These are phyloP conservation scores for Lymantria dispar DNA, from an alignment of 2,888 invertebrate species.

Conservation along the genomic window DNA sequence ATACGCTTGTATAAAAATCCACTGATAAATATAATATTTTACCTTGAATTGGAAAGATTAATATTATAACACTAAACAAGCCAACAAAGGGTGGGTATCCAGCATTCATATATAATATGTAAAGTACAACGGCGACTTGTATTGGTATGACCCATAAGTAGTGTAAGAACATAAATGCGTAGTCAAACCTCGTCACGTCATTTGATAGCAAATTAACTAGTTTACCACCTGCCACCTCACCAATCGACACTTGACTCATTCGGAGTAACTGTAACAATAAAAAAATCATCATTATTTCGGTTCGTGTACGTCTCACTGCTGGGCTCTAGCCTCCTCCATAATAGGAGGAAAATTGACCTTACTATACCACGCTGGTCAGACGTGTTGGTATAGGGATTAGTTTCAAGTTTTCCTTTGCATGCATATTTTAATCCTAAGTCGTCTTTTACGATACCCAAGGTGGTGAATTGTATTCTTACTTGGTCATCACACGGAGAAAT, in stretches of 20 bases:
- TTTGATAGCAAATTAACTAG: conserved; percentile 92
- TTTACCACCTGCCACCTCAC: conserved; percentile 87
- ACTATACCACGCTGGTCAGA: too few relatives aligned
- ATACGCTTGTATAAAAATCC: background rate
- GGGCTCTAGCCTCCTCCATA: too few relatives aligned
- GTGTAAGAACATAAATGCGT: conserved; percentile 87
- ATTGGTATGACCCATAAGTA: conserved; percentile 91
- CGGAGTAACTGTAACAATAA: conserved; percentile 82
- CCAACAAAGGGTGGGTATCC: conserved; percentile 69
- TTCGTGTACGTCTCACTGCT: too few relatives aligned
- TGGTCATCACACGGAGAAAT: too few relatives aligned
- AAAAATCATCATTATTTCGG: too few relatives aligned
- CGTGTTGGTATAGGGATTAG: too few relatives aligned
- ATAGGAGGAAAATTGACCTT: too few relatives aligned
- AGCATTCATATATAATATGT: conserved; percentile 57
- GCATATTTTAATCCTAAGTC: too few relatives aligned
- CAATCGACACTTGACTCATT: conserved; percentile 87
- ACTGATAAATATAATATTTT: conserved; percentile 4
- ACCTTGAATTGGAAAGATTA: conserved; percentile 83
- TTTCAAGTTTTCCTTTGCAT: too few relatives aligned
- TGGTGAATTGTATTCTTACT: too few relatives aligned
- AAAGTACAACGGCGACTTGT: conserved; percentile 82
- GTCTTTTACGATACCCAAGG: too few relatives aligned
- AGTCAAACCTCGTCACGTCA: conserved; percentile 91
- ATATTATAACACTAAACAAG: conserved; percentile 70